Evolutionary conservation across 2,888 invertebrate species (phyloP).

Genomic region (Aproaerema taeniolella): DNA sequence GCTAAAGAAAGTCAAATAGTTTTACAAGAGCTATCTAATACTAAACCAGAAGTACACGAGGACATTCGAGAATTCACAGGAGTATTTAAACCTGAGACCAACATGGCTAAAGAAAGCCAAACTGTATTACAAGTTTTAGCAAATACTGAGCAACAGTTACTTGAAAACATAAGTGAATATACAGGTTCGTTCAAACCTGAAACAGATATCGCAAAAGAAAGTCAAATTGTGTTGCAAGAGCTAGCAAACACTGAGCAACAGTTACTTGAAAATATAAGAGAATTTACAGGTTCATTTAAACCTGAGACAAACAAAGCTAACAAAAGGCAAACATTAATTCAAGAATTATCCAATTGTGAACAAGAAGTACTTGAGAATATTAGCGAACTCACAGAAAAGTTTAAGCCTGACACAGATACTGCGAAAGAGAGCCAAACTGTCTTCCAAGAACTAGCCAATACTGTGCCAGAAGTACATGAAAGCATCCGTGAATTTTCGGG

Average conservation of each 20-base stretch:
- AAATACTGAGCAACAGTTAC: too few relatives aligned
- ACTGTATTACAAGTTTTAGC: slow-evolving; percentile 38
- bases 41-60: slow-evolving; percentile 41
- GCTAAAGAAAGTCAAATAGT: slow-evolving; percentile 26
- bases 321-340: too few relatives aligned
- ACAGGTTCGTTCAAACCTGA: too few relatives aligned
- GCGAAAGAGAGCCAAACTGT: slow-evolving; percentile 10
- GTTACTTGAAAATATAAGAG: slow-evolving; percentile 36
- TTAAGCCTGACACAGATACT: too few relatives aligned
- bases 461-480: slow-evolving; percentile 41
- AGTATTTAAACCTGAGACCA: slow-evolving; percentile 28
- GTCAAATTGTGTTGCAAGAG: slow-evolving; percentile 31
- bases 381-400: too few relatives aligned
- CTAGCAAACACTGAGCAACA: slow-evolving; percentile 35
- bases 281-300: slow-evolving; percentile 26
- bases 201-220: slow-evolving; percentile 33
- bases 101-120: slow-evolving; percentile 38
- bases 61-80: slow-evolving; percentile 31
- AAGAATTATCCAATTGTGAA: too few relatives aligned
- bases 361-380: too few relatives aligned
- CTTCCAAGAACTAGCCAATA: slow-evolving; percentile 37
- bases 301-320: slow-evolving; percentile 37
- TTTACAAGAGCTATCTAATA: slow-evolving; percentile 37
- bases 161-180: too few relatives aligned
- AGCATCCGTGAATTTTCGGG: slow-evolving; percentile 31